Base-by-base conservation (phyloP, 2,113 vertebrate species). In the Anseranas semipalmata region DNA sequence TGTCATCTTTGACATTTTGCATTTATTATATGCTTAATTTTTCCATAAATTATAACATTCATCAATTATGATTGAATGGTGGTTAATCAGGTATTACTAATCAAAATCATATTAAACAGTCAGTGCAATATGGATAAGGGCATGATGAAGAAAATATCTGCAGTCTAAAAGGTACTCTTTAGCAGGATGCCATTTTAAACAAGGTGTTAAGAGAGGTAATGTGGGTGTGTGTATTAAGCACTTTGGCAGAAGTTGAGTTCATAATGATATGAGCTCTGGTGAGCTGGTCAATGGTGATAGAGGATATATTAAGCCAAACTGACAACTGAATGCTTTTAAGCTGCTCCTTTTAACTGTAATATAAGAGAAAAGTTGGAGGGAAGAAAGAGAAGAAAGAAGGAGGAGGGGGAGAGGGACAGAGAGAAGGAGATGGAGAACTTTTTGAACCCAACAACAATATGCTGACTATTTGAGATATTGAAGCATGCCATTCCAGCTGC, bases 21-120 rank as follows among this genome's bases (percentile, higher is more conserved):
- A 15, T 86, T 94, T 94, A 86, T 89, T 91, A 68, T 63, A 46
- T 76, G 6, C 19, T 90, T 63, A 87, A 43, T 94, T 96, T 96
- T 96, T 63, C 65, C 65, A 85, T 52, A 88, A 95, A 90, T 96
- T 87, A 82, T 67, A 74, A 87, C 27, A 35, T 62, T 55, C 37
- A 94, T 62, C 52, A 92, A 86, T 93, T 90, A 70, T 63, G 70
- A 89, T 94, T 87, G 70, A 28, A 50, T 84, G 25, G 62, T 82
- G 56, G 33, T 67, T 89, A 71, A 37, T 92, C 59, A 70, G 48
- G 37, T 87, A 88, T 76, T 87, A 56, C 82, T 95, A 96, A 93
- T 76, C 62, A 91, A 87, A 94, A 39, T 52, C 1, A 2, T 65
- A 91, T 96, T 87, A 78, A 96, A 86, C 33, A 83, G 41, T 62